phyloP scores from a whole-genome alignment of 1,140 invertebrate species.

The Drosophila simulans region DNA sequence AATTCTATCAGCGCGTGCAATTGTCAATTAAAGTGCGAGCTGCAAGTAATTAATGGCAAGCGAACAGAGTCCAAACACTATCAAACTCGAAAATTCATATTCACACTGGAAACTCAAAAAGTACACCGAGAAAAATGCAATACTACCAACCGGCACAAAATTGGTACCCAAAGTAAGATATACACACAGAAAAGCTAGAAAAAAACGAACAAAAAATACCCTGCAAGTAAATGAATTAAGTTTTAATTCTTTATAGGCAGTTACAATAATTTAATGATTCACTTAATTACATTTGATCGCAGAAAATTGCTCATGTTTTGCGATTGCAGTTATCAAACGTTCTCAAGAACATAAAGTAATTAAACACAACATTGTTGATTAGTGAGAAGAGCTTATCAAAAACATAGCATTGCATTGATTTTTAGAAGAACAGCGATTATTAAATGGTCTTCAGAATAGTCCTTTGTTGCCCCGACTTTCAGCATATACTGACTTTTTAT shows the following conservation, averaged over 20 bases:
- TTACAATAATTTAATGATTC: background rate
- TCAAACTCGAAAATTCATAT: background rate
- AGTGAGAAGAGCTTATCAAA: no score
- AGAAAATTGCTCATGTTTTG: background rate
- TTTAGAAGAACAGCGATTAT: no score
- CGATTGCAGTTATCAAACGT: background rate
- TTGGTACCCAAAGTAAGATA: background rate
- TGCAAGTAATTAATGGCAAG: conserved; percentile 35
- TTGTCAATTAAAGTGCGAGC: conserved; percentile 47
- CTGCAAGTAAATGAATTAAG: no score
- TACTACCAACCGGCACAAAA: no score
- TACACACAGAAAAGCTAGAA: no score
- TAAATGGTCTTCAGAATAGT: no score
- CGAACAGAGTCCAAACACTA: conserved; percentile 34
- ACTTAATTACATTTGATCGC: background rate
- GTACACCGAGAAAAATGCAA: conserved; percentile 1
- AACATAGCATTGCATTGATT: no score
- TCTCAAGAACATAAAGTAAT: background rate
- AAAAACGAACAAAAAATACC: no score
- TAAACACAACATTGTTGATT: background rate
- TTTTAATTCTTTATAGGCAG: background rate
- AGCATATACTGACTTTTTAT: background rate
- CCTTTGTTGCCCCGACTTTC: background rate
- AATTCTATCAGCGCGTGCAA: conserved; percentile 36
- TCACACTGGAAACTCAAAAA: background rate